Conservation (phyloP, 2,888 invertebrate species). For the Ochropleura leucogaster region DNA sequence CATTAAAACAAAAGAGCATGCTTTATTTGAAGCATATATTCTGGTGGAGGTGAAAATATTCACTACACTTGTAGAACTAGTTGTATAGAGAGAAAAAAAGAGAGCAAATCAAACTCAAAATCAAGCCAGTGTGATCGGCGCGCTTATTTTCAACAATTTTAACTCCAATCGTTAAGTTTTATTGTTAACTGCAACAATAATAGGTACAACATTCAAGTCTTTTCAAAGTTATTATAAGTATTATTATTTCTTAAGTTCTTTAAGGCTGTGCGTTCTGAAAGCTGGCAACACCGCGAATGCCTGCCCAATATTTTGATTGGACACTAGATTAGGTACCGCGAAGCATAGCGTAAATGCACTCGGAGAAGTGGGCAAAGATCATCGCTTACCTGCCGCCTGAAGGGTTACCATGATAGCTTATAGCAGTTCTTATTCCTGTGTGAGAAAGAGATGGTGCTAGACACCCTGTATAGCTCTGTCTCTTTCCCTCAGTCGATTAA, state of each 20-base stretch:
- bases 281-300: neutral
- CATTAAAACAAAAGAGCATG: neutral
- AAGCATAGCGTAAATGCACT: too few relatives aligned
- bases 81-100: neutral
- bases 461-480: too few relatives aligned
- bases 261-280: neutral
- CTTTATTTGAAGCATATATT: neutral
- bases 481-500: too few relatives aligned
- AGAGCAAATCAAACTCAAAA: neutral
- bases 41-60: neutral
- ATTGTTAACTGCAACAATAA: neutral
- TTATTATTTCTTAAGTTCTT: conserved; percentile 50
- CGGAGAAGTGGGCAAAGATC: too few relatives aligned
- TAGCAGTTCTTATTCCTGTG: too few relatives aligned
- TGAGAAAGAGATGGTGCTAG: too few relatives aligned
- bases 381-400: too few relatives aligned
- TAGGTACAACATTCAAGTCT: neutral
- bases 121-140: neutral
- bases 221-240: conserved; percentile 39
- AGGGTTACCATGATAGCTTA: too few relatives aligned
- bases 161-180: conserved; percentile 6
- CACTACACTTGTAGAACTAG: neutral
- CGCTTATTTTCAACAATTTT: neutral
- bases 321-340: too few relatives aligned
- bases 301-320: neutral